Conservation (phyloP, 2,113 vertebrate genomes). For the Echinops telfairi region DNA sequence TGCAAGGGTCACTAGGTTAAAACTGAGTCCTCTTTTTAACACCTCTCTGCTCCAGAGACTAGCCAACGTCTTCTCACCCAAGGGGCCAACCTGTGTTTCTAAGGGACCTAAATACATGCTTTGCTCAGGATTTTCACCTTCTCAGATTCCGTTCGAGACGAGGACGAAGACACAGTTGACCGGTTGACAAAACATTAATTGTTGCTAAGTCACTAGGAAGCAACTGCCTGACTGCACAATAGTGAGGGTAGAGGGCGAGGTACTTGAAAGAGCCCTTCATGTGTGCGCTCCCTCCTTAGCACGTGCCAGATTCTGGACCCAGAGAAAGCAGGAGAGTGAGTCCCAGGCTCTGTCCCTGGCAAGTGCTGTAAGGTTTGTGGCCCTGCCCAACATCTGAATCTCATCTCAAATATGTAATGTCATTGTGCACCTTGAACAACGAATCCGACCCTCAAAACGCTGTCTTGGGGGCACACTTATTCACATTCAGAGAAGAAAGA, state of each 20-base stretch:
- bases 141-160: not conserved
- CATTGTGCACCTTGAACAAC: no score
- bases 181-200: not conserved
- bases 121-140: slow-evolving; percentile 25
- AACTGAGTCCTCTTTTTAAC: not conserved
- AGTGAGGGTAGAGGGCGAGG: not conserved
- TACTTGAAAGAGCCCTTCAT: not conserved
- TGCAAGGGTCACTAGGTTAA: not conserved
- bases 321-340: not conserved
- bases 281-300: not conserved
- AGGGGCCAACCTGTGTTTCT: not conserved
- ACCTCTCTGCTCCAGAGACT: not conserved
- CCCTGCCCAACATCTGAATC: no score
- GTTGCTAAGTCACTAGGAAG: not conserved
- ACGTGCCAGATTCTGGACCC: not conserved
- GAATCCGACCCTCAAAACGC: no score
- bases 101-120: not conserved
- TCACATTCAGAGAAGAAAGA: no score
- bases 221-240: not conserved
- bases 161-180: not conserved
- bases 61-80: slow-evolving; percentile 3
- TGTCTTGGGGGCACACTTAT: no score
- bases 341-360: not conserved
- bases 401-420: no score
- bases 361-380: not conserved